Base-by-base conservation (phyloP, 2,888 invertebrate genomes). In the Crematogaster levior region DNA sequence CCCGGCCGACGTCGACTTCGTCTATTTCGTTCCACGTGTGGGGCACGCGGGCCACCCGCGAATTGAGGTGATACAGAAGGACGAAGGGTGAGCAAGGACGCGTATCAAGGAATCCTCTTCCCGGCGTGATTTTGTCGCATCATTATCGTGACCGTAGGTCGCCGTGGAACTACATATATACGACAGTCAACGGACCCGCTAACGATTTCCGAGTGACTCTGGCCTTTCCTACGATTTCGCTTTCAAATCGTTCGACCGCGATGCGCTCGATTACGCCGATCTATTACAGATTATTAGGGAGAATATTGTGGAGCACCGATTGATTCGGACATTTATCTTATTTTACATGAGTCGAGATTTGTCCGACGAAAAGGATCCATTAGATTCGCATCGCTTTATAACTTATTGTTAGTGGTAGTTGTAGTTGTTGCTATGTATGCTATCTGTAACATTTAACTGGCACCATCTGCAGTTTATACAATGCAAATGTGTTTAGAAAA, bases 151-250 rank as follows among this genome's bases (percentile, higher is more conserved):
- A 84, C 75, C 83, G 60, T n/a, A 66, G 77, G 84, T 88, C 85
- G 84, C 75, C 83, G 60, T 79, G 74, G 79, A 75, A 68, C 63
- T 81, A 73, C n/a, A n/a, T n/a, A n/a, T 63, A 68, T 74, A 80
- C 48, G 75, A 65, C 63, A 80, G 58, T 70, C 63, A 63, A 85
- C 51, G 53, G 65, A 77, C 65, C 56, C 60, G 79, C 82, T 86
- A 86, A 88, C 86, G 88, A 88, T 85, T 82, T 84, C 82, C 83
- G 84, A 86, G 86, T 88, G 88, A 88, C 88, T 86, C 70, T 87
- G 72, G 66, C 70, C 81, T 85, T 88, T 84, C 79, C 66, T 66
- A 48, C 73, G 56, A 72, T 79, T 66, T 65, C 72, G 30, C 75
- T 30, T 15, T 63, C 58, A 56, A 75, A 73, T 74, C 56, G 79